Evolutionary conservation across 2,113 vertebrate genomes (phyloP).

Genomic region (Antechinus flavipes): DNA sequence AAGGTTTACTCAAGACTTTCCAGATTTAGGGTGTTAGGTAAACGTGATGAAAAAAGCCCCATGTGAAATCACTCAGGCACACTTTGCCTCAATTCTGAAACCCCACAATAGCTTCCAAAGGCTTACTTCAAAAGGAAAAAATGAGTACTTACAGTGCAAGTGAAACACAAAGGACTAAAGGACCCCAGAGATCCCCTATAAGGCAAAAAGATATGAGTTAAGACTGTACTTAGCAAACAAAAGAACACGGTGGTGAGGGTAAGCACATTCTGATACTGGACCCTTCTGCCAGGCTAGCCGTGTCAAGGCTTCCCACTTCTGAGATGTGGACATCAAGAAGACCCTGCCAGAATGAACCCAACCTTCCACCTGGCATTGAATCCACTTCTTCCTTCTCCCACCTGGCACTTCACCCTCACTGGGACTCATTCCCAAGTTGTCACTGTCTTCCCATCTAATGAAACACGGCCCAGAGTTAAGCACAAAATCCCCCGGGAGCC

Average conservation of each 20-base stretch:
- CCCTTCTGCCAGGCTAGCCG: slow-evolving; percentile 42
- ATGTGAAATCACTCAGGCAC: not conserved
- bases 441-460: not conserved
- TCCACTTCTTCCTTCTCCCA: not conserved
- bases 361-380: slow-evolving; percentile 4
- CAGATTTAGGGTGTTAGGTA: slow-evolving; percentile 16
- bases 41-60: not conserved
- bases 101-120: slow-evolving; percentile 28
- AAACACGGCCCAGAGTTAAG: slow-evolving; percentile 34
- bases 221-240: not conserved
- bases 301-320: not conserved
- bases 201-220: slow-evolving; percentile 43
- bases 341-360: slow-evolving; percentile 14
- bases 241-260: slow-evolving; percentile 54
- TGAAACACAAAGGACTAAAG: slow-evolving; percentile 95
- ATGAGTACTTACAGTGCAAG: slow-evolving; percentile 93
- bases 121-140: slow-evolving; percentile 49
- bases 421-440: not conserved
- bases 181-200: slow-evolving; percentile 98
- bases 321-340: slow-evolving; percentile 31
- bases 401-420: slow-evolving; percentile 17
- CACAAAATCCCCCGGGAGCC: not conserved
- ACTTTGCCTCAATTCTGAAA: slow-evolving; percentile 49
- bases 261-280: slow-evolving; percentile 5
- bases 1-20: slow-evolving; percentile 19